These are phyloP conservation scores for Macrochelys suwanniensis DNA, from an alignment of 2,797 vertebrate genomes.

Conservation along the genomic window DNA sequence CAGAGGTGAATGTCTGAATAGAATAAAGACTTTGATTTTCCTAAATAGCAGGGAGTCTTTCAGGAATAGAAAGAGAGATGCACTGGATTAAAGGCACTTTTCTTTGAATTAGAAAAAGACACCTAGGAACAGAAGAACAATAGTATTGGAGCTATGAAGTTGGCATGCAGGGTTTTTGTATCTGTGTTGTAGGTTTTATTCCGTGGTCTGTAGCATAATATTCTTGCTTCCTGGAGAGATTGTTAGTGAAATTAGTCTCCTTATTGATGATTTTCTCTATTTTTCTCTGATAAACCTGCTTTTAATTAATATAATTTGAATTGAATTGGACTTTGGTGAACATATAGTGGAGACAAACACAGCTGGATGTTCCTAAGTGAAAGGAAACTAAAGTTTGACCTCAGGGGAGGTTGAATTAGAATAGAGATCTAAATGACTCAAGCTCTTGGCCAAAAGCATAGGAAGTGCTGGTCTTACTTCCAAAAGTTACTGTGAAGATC, in stretches of 20 bases:
- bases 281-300: conserved; percentile 35
- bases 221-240: conserved; percentile 46
- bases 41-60: neutral
- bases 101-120: conserved; percentile 54
- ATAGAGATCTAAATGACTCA: neutral
- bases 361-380: neutral
- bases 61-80: conserved; percentile 6
- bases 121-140: conserved; percentile 31
- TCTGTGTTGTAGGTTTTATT: conserved; percentile 43
- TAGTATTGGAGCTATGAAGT: conserved; percentile 37
- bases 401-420: neutral
- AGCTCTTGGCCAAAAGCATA: neutral
- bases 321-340: conserved; percentile 6
- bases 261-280: neutral
- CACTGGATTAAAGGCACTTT: conserved; percentile 13
- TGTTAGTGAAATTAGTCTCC: conserved; percentile 34
- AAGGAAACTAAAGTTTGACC: neutral
- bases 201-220: neutral
- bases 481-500: neutral
- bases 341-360: neutral
- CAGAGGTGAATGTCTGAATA: conserved; percentile 7
- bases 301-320: conserved; percentile 32
- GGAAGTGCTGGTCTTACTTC: neutral
- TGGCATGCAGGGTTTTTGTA: conserved; percentile 55
- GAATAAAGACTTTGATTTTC: conserved; percentile 46